phyloP scores from a whole-genome alignment of 2,888 invertebrate species.

The Calliopum simillimum region DNA sequence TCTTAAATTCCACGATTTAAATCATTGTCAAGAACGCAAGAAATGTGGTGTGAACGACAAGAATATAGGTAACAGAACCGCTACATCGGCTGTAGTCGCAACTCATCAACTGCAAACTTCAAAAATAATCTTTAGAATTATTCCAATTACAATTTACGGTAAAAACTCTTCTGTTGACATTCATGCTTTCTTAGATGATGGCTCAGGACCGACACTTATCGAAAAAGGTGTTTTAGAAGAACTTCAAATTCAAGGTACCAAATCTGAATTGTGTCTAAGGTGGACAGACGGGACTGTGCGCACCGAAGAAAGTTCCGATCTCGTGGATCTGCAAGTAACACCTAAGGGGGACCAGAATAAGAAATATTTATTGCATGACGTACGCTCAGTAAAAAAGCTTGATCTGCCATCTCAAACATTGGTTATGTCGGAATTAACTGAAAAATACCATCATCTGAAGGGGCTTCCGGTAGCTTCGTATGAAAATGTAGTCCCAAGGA shows the following conservation, averaged over 20 bases:
- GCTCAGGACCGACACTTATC: slow-evolving; percentile 36
- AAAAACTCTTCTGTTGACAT: slow-evolving; percentile 15
- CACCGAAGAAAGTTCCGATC: slow-evolving; percentile 29
- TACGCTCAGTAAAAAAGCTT: slow-evolving; percentile 7
- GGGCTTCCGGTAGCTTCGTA: slow-evolving; percentile 37
- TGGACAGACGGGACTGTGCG: slow-evolving; percentile 40
- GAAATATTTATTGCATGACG: slow-evolving; percentile 2
- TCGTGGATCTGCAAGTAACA: neutral
- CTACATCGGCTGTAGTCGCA: neutral
- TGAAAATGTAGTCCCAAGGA: slow-evolving; percentile 19
- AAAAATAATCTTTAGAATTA: slow-evolving; percentile 12
- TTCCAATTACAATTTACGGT: slow-evolving; percentile 23
- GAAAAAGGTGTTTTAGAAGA: slow-evolving; percentile 24
- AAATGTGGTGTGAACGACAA: neutral
- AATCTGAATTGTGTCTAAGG: slow-evolving; percentile 36
- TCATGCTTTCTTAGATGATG: slow-evolving; percentile 41
- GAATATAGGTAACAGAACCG: neutral
- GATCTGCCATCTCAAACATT: slow-evolving; percentile 5
- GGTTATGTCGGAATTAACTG: slow-evolving; percentile 7
- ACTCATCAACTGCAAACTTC: slow-evolving; percentile 16
- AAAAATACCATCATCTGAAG: slow-evolving; percentile 19
- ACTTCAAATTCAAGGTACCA: slow-evolving; percentile 25
- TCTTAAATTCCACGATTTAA: slow-evolving; percentile 25
- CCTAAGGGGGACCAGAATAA: slow-evolving; percentile 5
- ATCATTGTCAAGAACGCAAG: slow-evolving; percentile 25